Evolutionary conservation across 30 jellyfish, hydroid and myxozoan genomes (phyloP).

Genomic region (Turritopsis rubra): DNA sequence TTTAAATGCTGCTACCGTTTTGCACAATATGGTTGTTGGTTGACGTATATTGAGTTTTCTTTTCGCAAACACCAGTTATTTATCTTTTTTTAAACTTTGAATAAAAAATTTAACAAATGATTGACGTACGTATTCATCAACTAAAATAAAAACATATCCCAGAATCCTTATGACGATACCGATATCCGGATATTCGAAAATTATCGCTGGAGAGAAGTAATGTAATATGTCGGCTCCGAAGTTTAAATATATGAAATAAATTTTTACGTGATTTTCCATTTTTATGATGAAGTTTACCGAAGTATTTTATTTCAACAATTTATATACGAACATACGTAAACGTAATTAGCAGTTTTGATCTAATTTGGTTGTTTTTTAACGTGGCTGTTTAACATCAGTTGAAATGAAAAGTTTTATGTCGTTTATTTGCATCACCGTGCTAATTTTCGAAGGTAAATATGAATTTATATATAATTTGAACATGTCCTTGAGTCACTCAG

Average conservation of each 20-base stretch:
- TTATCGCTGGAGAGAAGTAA: not conserved
- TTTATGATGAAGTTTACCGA: not conserved
- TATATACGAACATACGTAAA: not conserved
- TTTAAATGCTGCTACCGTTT: too few relatives aligned
- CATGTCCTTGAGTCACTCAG: not conserved
- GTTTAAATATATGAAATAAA: not conserved
- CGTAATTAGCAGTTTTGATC: not conserved
- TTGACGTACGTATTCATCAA: not conserved
- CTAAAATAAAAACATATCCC: constrained; percentile 17
- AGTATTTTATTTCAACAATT: not conserved
- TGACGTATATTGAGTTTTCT: not conserved
- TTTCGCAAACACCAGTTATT: not conserved
- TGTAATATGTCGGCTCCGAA: not conserved
- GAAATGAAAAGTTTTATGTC: constrained; percentile 9
- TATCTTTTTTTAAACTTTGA: not conserved
- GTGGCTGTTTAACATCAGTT: not conserved
- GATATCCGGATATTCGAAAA: constrained; percentile 17
- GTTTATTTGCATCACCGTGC: not conserved
- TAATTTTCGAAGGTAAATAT: constrained; percentile 12
- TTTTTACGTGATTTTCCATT: not conserved
- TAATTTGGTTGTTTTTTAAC: not conserved
- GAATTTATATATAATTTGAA: not conserved
- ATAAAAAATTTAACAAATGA: not conserved
- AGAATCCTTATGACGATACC: constrained; percentile 4
- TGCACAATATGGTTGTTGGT: too few relatives aligned